Base-by-base conservation (phyloP, 2,797 vertebrate species). In the Anguilla pacifica region DNA sequence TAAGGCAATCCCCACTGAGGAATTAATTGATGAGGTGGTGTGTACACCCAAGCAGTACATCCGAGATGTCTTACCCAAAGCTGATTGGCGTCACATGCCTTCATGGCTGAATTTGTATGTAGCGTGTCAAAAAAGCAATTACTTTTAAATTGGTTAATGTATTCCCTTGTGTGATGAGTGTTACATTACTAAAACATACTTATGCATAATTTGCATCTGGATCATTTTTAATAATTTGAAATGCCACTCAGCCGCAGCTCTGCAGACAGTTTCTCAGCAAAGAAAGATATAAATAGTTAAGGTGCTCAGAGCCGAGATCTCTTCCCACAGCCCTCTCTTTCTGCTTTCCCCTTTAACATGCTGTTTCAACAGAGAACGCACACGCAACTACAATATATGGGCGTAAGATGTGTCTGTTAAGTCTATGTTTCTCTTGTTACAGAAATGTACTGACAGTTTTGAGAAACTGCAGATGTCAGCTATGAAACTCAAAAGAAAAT, bases 101-200 rank as follows among this genome's bases (percentile, higher is more conserved):
- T 82, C 79, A 51, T 82, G 79, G 22, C 22, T 49, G 46, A 51
- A 82, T 82, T 82, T 49, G 43, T 51, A 51, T 82, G 22, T n/a
- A 49, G 43, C 19, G 25, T 82, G 79, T 82, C 79, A 82, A 82
- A 82, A 82, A 82, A 82, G 79, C 79, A 82, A 82, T 82, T 82
- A 82, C 46, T 49, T 82, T 82, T 51, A 82, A 46, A 82, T 82
- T 82, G 79, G 79, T 51, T 82, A 82, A 82, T 51, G n/a, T 82
- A 46, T 51, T 82, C 79, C 79, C 79, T 49, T 82, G 51, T 82
- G 79, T 82, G 79, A n/a, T 49, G 46, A 82, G 22, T 9, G 79
- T 51, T 51, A 82, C 22, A 82, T 82, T 51, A 82, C 79, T 49
- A 79, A 82, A 82, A 82, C 79, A 49, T 82, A 51, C 46, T 49